Evolutionary conservation across 37 sponge, comb jelly and placozoan genomes (phyloP), one percentile per base, ranked within the genome.

Genomic region (Cliona cf. orientalis): DNA sequence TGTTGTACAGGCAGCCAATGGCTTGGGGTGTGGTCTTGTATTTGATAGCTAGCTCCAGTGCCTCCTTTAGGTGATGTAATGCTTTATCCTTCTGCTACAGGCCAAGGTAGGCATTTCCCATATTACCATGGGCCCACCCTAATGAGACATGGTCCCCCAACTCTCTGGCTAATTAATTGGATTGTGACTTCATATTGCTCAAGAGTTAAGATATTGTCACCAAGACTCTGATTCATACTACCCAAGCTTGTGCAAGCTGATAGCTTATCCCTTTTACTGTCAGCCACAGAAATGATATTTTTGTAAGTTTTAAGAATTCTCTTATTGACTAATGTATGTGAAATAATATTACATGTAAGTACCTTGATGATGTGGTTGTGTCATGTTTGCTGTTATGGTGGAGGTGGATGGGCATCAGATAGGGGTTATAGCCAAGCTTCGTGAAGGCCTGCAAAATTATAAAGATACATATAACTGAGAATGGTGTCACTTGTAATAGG

Each of bases 71-170:
- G 42, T 92, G 85, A 41, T 69, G 38, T 31, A 92, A 68, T 14
- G 85, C 89, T 43, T 87, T 74, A 40, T 92, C 79, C 31, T 74
- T 64, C 60, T 77, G 71, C 45, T 75, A 28, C 14, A 80, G 72
- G 34, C 93, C 89, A 29, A 92, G 80, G 55, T 61, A 75, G 19
- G 93, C 86, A 84, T 88, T 92, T 25, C 93, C 93, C 40, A 88
- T 45, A 73, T 92, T 92, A 22, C 89, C 93, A 73, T 92, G 77
- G 33, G 89, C 71, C 93, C 93, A 92, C 5, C 85, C 89, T 4
- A 79, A 66, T 21, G 89, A 84, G 21, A 80, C 55, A 33, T 68
- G 35, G 34, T 92, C 89, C 1, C 60, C 9, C 7, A 84, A 38
- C 39, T 87, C 41, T 58, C 71, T 60, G 17, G 80, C 57, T 1